Base-by-base conservation (phyloP, 2,113 vertebrate species). In the Oplegnathus fasciatus region DNA sequence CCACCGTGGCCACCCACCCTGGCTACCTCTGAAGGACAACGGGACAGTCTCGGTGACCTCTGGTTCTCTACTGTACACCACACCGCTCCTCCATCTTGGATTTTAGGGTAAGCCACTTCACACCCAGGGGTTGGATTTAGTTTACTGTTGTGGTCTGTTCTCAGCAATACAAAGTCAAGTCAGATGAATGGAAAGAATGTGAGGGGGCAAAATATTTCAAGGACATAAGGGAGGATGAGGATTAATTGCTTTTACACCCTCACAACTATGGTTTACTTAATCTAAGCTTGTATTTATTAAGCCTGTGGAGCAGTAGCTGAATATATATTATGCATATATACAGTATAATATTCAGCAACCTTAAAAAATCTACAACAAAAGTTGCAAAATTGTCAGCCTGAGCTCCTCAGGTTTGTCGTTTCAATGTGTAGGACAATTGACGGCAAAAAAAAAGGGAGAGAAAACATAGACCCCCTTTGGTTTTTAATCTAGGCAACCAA, bases 1-100 rank as follows among this genome's bases (percentile, higher is more conserved):
- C 86, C 88, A 92, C 91, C 83, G 68, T 40, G 91, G 85, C 90
- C 91, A 86, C 88, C 90, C 86, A 88, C 89, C 91, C 90, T 28
- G 83, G 84, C 88, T 72, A 76, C 90, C 91, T 92, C 92, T 95
- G 94, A 95, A 95, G 94, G 94, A 94, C 94, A 86, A 88, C 87
- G 64, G 92, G 91, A 94, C 92, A 85, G 91, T 88, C 86, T 78
- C 73, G 32, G 86, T 91, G 90, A 94, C 94, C 94, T 93, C 91
- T 91, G 92, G 30, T 86, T 80, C 80, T 88, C 88, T 30, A 26
- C 79, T 81, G 60, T 57, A 73, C 60, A 22, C 58, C 67, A 24
- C 72, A 2, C 1, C 30, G 20, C 50, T 32, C 50, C 42, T 64
- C 70, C 69, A 80, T 75, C 57, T 78, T 75, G 26, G 75, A 70